Conservation (phyloP, 2,888 invertebrate species). For the Nasonia oneida region DNA sequence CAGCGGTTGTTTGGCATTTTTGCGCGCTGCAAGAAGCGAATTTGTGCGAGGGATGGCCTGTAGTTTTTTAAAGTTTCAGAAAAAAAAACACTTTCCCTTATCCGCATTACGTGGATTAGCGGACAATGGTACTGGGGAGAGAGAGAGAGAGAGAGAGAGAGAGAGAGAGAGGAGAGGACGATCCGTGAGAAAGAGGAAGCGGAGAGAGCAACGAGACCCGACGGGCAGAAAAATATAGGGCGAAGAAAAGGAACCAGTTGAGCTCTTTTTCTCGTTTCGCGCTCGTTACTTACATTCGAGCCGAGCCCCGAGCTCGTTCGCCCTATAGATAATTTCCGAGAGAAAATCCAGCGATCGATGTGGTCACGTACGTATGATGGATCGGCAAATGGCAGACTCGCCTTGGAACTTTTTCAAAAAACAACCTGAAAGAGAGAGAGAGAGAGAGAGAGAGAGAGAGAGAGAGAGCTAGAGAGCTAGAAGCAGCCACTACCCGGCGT, state of each 20-base stretch:
- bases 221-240: slow-evolving; percentile 9
- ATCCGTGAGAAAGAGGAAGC: too few relatives aligned
- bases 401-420: slow-evolving; percentile 1
- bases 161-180: too few relatives aligned
- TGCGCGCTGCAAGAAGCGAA: background rate
- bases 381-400: slow-evolving; percentile 50
- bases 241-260: slow-evolving; percentile 4
- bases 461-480: background rate
- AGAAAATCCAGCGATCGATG: slow-evolving; percentile 51
- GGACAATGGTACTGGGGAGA: slow-evolving; percentile 6
- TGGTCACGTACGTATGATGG: slow-evolving; percentile 56
- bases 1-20: too few relatives aligned
- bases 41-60: background rate
- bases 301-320: background rate
- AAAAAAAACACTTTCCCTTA: slow-evolving; percentile 7
- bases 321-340: slow-evolving; percentile 43
- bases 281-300: slow-evolving; percentile 49
- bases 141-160: too few relatives aligned
- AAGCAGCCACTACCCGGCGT: background rate
- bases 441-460: too few relatives aligned
- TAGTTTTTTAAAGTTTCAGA: background rate
- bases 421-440: background rate
- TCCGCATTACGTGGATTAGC: slow-evolving; percentile 36
- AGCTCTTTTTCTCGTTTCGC: slow-evolving; percentile 43
- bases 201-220: background rate